These are phyloP conservation scores for Kradibia gibbosae DNA, from an alignment of 1,140 invertebrate genomes.

Conservation along the genomic window DNA sequence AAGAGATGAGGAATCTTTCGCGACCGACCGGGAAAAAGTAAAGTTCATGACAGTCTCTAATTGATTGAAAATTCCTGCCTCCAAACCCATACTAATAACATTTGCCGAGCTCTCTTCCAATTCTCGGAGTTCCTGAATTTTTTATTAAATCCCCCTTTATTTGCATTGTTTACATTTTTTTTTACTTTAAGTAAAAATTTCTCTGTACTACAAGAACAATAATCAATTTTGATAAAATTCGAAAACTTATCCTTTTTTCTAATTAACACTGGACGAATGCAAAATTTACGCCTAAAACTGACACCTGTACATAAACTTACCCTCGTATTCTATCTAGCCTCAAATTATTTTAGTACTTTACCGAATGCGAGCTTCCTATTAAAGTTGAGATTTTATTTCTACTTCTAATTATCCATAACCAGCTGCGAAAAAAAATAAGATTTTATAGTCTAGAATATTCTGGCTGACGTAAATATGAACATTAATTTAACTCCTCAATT, in stretches of 20 bases:
- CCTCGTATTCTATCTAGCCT: background rate
- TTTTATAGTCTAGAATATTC: background rate
- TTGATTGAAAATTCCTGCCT: constrained; percentile 23
- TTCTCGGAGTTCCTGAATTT: background rate
- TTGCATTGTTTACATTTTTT: background rate
- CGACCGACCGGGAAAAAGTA: background rate
- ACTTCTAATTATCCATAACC: background rate
- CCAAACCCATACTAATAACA: background rate
- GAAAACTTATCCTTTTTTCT: background rate
- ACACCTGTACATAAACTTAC: too few relatives aligned
- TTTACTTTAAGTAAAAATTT: too few relatives aligned
- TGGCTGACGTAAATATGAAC: background rate
- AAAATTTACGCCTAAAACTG: too few relatives aligned
- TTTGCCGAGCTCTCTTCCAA: background rate
- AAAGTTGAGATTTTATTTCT: constrained; percentile 7
- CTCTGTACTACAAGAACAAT: too few relatives aligned
- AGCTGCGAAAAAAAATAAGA: background rate
- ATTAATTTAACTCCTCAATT: background rate
- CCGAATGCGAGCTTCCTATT: background rate
- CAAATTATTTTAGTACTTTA: background rate
- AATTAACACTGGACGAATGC: background rate
- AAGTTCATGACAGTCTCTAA: constrained; percentile 12
- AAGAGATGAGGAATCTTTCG: background rate
- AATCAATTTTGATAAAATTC: too few relatives aligned
- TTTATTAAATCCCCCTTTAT: background rate